These are phyloP conservation scores for Tetramorium parvispinum DNA, from an alignment of 1,140 invertebrate species.

Conservation along the genomic window DNA sequence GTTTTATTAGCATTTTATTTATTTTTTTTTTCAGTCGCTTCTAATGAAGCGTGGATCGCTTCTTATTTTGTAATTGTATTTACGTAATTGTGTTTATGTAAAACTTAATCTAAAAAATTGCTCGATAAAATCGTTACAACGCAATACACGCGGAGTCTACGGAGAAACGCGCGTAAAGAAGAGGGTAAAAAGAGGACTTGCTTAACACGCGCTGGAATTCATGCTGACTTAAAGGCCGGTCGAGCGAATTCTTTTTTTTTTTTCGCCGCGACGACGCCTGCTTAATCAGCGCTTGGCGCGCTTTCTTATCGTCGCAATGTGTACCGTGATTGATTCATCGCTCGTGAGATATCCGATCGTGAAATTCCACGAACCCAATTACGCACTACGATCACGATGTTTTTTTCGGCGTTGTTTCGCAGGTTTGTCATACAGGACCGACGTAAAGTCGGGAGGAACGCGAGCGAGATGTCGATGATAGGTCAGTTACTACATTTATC, in stretches of 20 bases:
- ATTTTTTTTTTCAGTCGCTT: neutral
- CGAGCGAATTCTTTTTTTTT: constrained; percentile 21
- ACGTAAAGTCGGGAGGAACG: neutral
- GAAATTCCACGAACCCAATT: constrained; percentile 12
- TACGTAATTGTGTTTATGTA: neutral
- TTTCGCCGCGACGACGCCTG: constrained; percentile 22
- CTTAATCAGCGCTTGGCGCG: constrained; percentile 45
- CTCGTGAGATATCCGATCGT: constrained; percentile 6
- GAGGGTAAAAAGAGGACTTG: neutral
- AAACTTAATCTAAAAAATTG: neutral
- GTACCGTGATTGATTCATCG: constrained; percentile 40
- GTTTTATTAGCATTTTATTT: neutral
- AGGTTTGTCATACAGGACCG: neutral
- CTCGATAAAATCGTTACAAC: neutral
- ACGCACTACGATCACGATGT: neutral
- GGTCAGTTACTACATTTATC: constrained; percentile 60
- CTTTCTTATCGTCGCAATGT: constrained; percentile 34
- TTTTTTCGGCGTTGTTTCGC: neutral
- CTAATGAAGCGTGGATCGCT: neutral
- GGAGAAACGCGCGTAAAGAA: neutral
- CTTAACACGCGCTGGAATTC: constrained; percentile 24
- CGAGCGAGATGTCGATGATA: constrained; percentile 35
- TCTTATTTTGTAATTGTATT: neutral
- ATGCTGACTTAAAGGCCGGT: constrained; percentile 10
- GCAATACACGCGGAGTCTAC: neutral